Percentiles rank a stretch among this genome's conserved stretches.
phyloP scores from a whole-genome alignment of 1,140 invertebrate species.

The Euborellia annulipes region DNA sequence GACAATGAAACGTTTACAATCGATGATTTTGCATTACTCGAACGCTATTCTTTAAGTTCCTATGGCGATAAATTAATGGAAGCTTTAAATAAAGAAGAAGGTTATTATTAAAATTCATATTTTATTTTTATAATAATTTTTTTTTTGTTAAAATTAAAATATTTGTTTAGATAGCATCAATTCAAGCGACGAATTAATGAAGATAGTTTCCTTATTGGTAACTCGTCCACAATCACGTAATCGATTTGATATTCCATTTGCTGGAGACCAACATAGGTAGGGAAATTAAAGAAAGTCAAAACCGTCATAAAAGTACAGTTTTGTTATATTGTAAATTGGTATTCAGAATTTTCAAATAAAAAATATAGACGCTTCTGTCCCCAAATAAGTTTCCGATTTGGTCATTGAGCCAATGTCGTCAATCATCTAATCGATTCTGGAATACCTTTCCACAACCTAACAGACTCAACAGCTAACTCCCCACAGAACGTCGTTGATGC shows the following conservation, averaged over 20 bases:
- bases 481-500: too few relatives aligned
- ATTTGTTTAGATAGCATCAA: neutral
- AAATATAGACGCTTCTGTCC: too few relatives aligned
- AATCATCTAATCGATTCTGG: too few relatives aligned
- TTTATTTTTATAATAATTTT: slow-evolving; percentile 4
- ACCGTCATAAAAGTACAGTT: too few relatives aligned
- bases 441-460: too few relatives aligned
- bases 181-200: slow-evolving; percentile 47
- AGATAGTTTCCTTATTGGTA: slow-evolving; percentile 49
- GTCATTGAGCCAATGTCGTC: too few relatives aligned
- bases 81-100: slow-evolving; percentile 36
- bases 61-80: slow-evolving; percentile 67
- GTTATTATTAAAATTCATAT: slow-evolving; percentile 10
- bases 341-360: neutral
- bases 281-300: slow-evolving; percentile 4
- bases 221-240: slow-evolving; percentile 45
- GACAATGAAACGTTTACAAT: slow-evolving; percentile 61
- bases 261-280: slow-evolving; percentile 41
- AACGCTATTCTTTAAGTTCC: slow-evolving; percentile 52
- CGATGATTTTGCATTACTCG: slow-evolving; percentile 83
- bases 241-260: slow-evolving; percentile 48
- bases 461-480: too few relatives aligned
- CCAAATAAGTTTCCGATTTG: too few relatives aligned
- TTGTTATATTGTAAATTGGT: neutral
- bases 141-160: too few relatives aligned